These are phyloP conservation scores for Antheraea mylitta DNA, from an alignment of 1,140 invertebrate genomes.

Conservation along the genomic window DNA sequence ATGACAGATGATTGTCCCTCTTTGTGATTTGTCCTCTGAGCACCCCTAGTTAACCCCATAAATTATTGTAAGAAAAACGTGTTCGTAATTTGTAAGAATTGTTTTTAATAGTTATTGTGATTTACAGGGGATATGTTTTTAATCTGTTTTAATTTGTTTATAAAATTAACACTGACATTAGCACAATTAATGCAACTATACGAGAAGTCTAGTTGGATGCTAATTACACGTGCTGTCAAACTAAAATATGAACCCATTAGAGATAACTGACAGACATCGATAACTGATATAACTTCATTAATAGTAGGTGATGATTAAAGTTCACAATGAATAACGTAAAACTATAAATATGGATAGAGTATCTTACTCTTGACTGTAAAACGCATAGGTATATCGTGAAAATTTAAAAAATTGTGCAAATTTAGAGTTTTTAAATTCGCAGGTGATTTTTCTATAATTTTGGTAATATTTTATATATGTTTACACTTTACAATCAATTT, in stretches of 20 bases:
- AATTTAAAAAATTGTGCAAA: too few relatives aligned
- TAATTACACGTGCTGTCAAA: slow-evolving; percentile 59
- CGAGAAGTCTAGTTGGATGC: slow-evolving; percentile 42
- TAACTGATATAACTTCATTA: neutral
- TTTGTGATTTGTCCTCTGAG: too few relatives aligned
- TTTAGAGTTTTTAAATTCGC: too few relatives aligned
- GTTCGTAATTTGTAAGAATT: neutral
- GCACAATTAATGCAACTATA: neutral
- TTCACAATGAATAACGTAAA: too few relatives aligned
- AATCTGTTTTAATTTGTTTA: neutral
- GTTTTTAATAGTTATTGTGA: neutral
- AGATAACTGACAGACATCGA: neutral
- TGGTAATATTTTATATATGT: too few relatives aligned
- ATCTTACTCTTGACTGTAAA: too few relatives aligned
- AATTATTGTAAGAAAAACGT: neutral
- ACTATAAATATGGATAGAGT: too few relatives aligned
- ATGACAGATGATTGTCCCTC: too few relatives aligned
- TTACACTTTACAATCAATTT: too few relatives aligned
- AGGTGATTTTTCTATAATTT: too few relatives aligned
- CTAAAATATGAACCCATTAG: slow-evolving; percentile 59
- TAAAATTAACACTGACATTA: neutral
- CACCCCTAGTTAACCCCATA: neutral
- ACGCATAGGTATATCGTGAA: too few relatives aligned
- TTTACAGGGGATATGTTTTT: slow-evolving; percentile 1
- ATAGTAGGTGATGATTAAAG: too few relatives aligned